A percentile compares a stretch with the other conserved stretches of the same genome.
Evolutionary conservation across 1,140 invertebrate species (phyloP).

Genomic region (Drosophila ogumai): DNA sequence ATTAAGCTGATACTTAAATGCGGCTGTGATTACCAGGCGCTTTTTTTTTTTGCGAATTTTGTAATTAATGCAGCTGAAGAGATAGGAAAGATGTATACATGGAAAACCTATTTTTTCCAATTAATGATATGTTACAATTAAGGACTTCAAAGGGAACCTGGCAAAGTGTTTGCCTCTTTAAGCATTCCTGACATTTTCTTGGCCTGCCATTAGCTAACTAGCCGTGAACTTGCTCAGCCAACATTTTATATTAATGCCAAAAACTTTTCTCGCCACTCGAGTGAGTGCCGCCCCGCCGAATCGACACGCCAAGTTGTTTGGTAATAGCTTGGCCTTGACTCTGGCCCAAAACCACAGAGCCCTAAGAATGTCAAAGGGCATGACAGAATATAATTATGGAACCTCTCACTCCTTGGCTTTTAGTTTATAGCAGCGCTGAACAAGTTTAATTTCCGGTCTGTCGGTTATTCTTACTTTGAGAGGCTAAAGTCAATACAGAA

Average conservation of each 20-base stretch:
- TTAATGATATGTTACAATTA: slow-evolving; percentile 14
- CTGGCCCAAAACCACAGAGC: slow-evolving; percentile 32
- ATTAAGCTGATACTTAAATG: slow-evolving; percentile 70
- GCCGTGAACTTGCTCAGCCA: slow-evolving; percentile 21
- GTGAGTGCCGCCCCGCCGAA: no score
- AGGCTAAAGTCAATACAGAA: neutral
- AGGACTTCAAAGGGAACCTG: slow-evolving; percentile 4
- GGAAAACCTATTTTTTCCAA: neutral
- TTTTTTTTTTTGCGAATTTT: slow-evolving; percentile 36
- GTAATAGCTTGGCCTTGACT: slow-evolving; percentile 34
- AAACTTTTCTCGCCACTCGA: slow-evolving; percentile 31
- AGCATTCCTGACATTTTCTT: slow-evolving; percentile 18
- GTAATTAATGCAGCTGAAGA: slow-evolving; percentile 14
- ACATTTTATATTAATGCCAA: slow-evolving; percentile 36
- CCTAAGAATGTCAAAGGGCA: slow-evolving; percentile 51
- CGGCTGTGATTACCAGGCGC: slow-evolving; percentile 52
- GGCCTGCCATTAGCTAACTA: slow-evolving; percentile 34
- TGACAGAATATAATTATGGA: slow-evolving; percentile 12
- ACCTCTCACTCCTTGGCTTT: neutral
- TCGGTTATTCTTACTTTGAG: slow-evolving; percentile 12
- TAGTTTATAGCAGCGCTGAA: neutral
- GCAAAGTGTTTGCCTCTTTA: slow-evolving; percentile 1
- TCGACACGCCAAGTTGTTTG: slow-evolving; percentile 31
- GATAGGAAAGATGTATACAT: neutral
- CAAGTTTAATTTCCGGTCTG: slow-evolving; percentile 42